Evolutionary conservation across 2,888 invertebrate species (phyloP), one percentile per base, ranked within the genome.

Genomic region (Smittia aterrima): DNA sequence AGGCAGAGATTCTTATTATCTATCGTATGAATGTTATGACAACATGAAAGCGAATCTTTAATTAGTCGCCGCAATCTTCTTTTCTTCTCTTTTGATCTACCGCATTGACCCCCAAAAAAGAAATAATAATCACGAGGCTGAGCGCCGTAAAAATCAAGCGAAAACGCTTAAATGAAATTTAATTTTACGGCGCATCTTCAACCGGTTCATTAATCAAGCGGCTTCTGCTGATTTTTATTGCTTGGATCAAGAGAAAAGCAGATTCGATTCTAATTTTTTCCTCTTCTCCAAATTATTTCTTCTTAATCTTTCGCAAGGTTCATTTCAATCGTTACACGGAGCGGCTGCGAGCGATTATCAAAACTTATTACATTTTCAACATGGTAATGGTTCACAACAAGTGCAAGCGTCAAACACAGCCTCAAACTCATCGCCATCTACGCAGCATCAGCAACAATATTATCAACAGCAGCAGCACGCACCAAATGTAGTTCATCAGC

Each of bases 271-370:
- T 58, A 20, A 22, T 24, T 24, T 24, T 16, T 9, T 53, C 16
- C 13, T 16, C 18, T 53, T 53, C 53, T 53, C 18, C 16, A 11
- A 6, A 11, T 47, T 4, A 6, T 18, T 47, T 47, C 18, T 47
- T 47, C n/a, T 47, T 18, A 47, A 4, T 6, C 7, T n/a, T 66
- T 66, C 40, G 24, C 32, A 72, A 72, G 72, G 72, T 54, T 72
- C 72, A 62, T 72, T 72, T 72, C 72, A 72, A 72, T 72, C 72
- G 27, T 62, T 72, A 72, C 72, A 62, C 62, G 72, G 72, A 16
- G 62, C 64, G 3, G 64, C 64, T 22, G 22, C 66, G 27, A 66
- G 38, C 27, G 72, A 72, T 72, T 62, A 72, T 72, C 71, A 72
- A 62, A 72, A 72, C 54, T 40, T 72, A 72, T 62, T 72, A 62